Conservation (phyloP, 1,140 invertebrate genomes). For the Eriosoma lanigerum region DNA sequence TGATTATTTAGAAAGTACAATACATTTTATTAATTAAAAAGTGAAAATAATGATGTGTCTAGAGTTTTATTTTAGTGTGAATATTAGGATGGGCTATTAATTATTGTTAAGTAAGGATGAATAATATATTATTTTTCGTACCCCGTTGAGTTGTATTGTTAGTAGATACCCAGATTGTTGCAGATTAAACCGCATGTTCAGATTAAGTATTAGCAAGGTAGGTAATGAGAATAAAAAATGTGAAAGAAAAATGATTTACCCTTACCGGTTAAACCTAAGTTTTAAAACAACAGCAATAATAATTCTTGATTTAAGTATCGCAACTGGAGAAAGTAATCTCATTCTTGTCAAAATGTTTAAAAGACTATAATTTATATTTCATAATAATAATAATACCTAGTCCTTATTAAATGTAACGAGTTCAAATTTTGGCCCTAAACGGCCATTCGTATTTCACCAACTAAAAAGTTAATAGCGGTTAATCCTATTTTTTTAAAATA, state of each 20-base stretch:
- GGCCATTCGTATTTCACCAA: no score
- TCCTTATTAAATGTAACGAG: no score
- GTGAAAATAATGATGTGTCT: not conserved
- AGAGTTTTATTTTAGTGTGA: not conserved
- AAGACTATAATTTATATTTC: not conserved
- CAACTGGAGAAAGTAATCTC: not conserved
- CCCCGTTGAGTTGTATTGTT: not conserved
- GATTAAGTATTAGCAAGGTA: no score
- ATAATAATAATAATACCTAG: no score
- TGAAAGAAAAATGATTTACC: slow-evolving; percentile 19
- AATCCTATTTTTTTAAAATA: no score
- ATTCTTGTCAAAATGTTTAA: not conserved
- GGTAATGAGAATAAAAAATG: not conserved
- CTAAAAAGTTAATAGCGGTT: no score
- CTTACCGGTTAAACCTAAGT: slow-evolving; percentile 15
- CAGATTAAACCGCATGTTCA: not conserved
- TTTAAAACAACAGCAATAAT: slow-evolving; percentile 30
- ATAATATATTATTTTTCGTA: slow-evolving; percentile 3
- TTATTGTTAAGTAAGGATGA: not conserved
- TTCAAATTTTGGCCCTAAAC: no score
- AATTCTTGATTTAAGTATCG: slow-evolving; percentile 14
- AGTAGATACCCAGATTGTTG: slow-evolving; percentile 24
- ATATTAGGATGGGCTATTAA: slow-evolving; percentile 21
- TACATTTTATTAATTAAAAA: not conserved
- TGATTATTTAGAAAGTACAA: not conserved